Conservation (phyloP, 2,113 vertebrate genomes). For the Microtus richardsoni region DNA sequence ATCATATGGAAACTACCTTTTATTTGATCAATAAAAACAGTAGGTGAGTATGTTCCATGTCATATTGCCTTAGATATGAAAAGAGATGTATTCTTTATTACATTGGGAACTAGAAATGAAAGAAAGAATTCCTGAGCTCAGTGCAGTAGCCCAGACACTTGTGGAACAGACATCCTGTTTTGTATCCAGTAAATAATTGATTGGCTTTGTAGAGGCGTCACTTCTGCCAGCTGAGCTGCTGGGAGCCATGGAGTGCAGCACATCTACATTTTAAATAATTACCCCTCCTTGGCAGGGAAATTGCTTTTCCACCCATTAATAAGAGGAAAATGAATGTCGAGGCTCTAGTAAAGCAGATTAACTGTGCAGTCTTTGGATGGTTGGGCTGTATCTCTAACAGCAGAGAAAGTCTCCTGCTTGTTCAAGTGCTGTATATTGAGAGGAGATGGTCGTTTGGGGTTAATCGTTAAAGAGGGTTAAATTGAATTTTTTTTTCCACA, state of each 20-base stretch:
- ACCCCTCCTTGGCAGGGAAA: slow-evolving; percentile 84
- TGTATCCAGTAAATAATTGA: slow-evolving; percentile 82
- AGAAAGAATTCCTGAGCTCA: slow-evolving; percentile 13
- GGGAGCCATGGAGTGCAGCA: slow-evolving; percentile 86
- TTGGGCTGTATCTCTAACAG: slow-evolving; percentile 90
- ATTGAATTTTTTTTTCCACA: slow-evolving; percentile 73
- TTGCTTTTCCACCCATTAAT: slow-evolving; percentile 92
- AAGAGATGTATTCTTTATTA: not conserved
- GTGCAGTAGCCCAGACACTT: slow-evolving; percentile 2
- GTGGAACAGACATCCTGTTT: slow-evolving; percentile 66
- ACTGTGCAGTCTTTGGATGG: slow-evolving; percentile 88
- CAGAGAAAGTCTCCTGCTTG: slow-evolving; percentile 87
- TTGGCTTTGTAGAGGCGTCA: slow-evolving; percentile 79
- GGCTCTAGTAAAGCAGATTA: slow-evolving; percentile 89
- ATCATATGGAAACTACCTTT: not conserved
- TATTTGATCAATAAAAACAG: not conserved
- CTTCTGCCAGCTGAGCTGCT: slow-evolving; percentile 77
- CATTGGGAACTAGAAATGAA: not conserved
- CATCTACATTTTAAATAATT: slow-evolving; percentile 89
- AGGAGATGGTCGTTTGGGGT: slow-evolving; percentile 83
- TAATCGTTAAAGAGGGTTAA: slow-evolving; percentile 87
- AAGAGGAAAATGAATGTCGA: slow-evolving; percentile 90
- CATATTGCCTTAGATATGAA: slow-evolving; percentile 25
- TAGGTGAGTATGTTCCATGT: not conserved
- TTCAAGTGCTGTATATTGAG: slow-evolving; percentile 85